Evolutionary conservation across 2,113 vertebrate genomes (phyloP), one percentile per base, ranked within the genome.

Genomic region (Lampris incognitus): DNA sequence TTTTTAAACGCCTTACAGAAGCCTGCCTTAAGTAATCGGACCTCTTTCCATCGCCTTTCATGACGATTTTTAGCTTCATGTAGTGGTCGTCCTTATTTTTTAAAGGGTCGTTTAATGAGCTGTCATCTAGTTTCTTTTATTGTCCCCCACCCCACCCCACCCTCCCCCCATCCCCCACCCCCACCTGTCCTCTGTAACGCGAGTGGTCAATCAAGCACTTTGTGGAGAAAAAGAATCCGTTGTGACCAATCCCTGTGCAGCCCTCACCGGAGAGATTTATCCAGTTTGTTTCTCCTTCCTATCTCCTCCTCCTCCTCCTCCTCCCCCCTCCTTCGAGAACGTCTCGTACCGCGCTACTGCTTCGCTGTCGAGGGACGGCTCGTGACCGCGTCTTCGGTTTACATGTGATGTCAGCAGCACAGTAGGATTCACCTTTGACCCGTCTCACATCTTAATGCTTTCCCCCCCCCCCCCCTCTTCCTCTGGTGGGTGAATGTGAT

Each of bases 161-260:
- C 7, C 8, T 1, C 24, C 49, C 41, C 44, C 24, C n/a, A 57
- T 72, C 66, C 50, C 13, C 42, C 46, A 38, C 41, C 64, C 44
- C 24, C 69, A 65, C 55, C 63, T 88, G 71, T 88, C 89, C 75
- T 81, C 84, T 89, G 87, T 77, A 74, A 90, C 89, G 89, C 85
- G 82, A 91, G 91, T 84, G 91, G 90, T 93, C 91, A 92, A 90
- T 94, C 90, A 91, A 94, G 94, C 92, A 93, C 90, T 94, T 93
- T 94, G 86, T 91, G 78, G 74, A 69, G 49, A 69, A 72, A 74
- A 73, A 66, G 77, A 89, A 83, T 71, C 50, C 78, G 72, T 90
- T 82, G 60, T 84, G 87, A 91, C 88, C 86, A 76, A 78, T 81
- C 64, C 58, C 62, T 81, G 62, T 74, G 80, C 82, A 81, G 72